These are phyloP conservation scores for Microctenopoma lineatum DNA, from an alignment of 2,797 vertebrate genomes.

Conservation along the genomic window DNA sequence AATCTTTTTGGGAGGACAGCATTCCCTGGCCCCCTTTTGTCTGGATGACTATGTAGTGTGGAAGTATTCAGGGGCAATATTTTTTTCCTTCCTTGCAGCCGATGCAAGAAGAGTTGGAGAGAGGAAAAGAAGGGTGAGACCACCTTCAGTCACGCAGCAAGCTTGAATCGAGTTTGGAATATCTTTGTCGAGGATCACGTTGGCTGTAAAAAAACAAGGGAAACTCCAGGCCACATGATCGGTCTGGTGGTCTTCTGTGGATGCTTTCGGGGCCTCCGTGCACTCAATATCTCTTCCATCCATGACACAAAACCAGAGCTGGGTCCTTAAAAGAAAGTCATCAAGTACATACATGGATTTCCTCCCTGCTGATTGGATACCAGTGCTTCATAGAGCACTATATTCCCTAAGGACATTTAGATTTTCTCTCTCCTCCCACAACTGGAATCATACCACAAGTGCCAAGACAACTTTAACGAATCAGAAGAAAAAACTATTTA, in stretches of 20 bases:
- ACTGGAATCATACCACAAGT: constrained; percentile 85
- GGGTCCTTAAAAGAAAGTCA: constrained; percentile 61
- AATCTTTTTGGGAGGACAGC: constrained; percentile 59
- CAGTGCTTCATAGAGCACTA: constrained; percentile 64
- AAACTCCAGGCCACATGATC: constrained; percentile 65
- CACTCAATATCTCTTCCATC: constrained; percentile 60
- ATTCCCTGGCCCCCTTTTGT: constrained; percentile 49
- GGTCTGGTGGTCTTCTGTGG: constrained; percentile 64
- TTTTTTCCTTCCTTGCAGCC: constrained; percentile 52
- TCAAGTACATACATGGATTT: constrained; percentile 77
- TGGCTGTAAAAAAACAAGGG: constrained; percentile 57
- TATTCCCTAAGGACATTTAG: constrained; percentile 67
- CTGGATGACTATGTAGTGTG: constrained; percentile 60
- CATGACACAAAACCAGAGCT: constrained; percentile 68
- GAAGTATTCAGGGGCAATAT: constrained; percentile 52
- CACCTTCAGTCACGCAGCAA: constrained; percentile 41
- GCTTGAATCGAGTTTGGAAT: constrained; percentile 74
- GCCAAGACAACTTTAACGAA: constrained; percentile 78
- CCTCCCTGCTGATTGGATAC: constrained; percentile 78
- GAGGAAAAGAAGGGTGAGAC: constrained; percentile 24
- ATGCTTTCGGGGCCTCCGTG: constrained; percentile 74
- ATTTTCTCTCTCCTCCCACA: constrained; percentile 68
- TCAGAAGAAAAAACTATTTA: constrained; percentile 85
- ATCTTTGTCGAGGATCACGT: constrained; percentile 61
- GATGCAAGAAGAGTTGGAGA: constrained; percentile 49